These are phyloP conservation scores for Dynastes grantii DNA, from an alignment of 2,888 invertebrate species.

Conservation along the genomic window DNA sequence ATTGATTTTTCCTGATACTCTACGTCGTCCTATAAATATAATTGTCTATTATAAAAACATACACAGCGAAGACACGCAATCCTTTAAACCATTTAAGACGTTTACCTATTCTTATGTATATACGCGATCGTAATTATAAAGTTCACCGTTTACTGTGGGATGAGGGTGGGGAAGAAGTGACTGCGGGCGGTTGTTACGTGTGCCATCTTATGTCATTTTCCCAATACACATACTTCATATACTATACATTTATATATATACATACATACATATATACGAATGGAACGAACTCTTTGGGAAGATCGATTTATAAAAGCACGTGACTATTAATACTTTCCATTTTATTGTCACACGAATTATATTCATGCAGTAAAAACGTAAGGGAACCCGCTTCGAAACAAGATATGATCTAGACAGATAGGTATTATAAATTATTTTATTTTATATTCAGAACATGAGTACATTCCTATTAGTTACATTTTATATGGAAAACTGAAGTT, in stretches of 20 bases:
- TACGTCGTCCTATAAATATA: constrained; percentile 51
- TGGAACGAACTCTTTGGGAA: constrained; percentile 18
- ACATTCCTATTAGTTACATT: too few relatives aligned
- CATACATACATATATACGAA: constrained; percentile 8
- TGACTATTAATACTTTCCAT: constrained; percentile 36
- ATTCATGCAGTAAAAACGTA: constrained; percentile 16
- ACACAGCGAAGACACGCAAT: constrained; percentile 51
- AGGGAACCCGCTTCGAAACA: not conserved
- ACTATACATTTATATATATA: not conserved
- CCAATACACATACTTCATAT: constrained; percentile 37
- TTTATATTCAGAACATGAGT: too few relatives aligned
- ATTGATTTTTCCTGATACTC: constrained; percentile 46
- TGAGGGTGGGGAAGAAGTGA: constrained; percentile 20
- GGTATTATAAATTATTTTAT: too few relatives aligned
- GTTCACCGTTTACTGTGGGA: constrained; percentile 36
- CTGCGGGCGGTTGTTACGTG: constrained; percentile 37
- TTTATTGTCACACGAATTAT: constrained; percentile 32
- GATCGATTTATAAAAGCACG: constrained; percentile 36
- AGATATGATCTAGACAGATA: not conserved
- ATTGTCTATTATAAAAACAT: constrained; percentile 53
- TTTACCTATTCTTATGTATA: constrained; percentile 46
- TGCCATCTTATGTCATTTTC: constrained; percentile 40
- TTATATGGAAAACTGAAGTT: too few relatives aligned
- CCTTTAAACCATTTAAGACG: constrained; percentile 45
- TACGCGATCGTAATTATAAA: constrained; percentile 47